Evolutionary conservation across 2,888 invertebrate genomes (phyloP), one percentile per base, ranked within the genome.

Genomic region (Drosophila barbarae): DNA sequence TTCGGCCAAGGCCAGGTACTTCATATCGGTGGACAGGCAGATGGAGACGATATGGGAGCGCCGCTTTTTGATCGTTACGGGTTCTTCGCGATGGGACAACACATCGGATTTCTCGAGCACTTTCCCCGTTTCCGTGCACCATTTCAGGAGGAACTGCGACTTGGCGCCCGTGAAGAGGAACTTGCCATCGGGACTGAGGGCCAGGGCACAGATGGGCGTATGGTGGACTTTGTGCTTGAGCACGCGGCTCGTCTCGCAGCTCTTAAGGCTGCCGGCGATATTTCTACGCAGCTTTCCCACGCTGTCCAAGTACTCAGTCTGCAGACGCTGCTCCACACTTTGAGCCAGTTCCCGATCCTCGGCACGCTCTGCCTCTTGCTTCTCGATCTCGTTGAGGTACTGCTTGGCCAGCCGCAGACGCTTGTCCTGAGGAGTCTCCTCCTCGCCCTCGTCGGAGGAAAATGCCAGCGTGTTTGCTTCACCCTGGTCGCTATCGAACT

Each of bases 341-440:
- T 87, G 87, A 35, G 96, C 91, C 2, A 93, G 91, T 72, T 91
- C 92, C 58, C 93, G 93, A 18, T 92, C 90, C 76, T 93, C 94
- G 0, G 92, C 91, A 75, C 94, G 91, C 72, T 93, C 92, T 23
- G 92, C 92, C 87, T 95, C 95, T 91, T 96, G 94, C 84, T 92
- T 93, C 89, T 95, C 94, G 44, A 98, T 94, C 91, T 97, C 95
- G 83, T 95, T 92, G 35, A 98, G 90, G 89, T 97, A 97, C 87
- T 95, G 93, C 87, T 98, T 98, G 0, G 98, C 97, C 68, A 98
- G 89, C 44, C 97, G 92, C 50, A 98, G 87, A 74, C 96, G 95
- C 87, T 98, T 98, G 85, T 98, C 96, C 87, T 98, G 97, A 0
- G 94, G 93, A 1, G 96, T 97, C 89, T 97, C 95, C 60, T 89